These are phyloP conservation scores for Brevimyrus niger DNA, from an alignment of 2,113 vertebrate species.

Conservation along the genomic window DNA sequence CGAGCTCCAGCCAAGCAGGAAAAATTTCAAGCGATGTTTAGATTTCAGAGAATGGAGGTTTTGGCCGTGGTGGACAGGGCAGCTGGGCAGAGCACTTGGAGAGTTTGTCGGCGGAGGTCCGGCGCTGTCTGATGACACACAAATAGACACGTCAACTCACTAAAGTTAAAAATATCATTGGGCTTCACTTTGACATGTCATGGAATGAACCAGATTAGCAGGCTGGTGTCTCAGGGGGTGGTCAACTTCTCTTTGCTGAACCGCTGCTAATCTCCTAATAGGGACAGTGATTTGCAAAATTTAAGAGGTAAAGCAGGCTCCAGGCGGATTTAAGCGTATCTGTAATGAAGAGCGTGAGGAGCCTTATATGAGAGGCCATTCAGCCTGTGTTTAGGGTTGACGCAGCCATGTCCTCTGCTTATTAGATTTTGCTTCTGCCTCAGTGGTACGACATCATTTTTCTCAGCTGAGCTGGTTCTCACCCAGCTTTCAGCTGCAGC, in stretches of 20 bases:
- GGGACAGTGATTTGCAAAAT: background rate
- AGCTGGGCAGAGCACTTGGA: background rate
- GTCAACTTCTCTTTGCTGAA: background rate
- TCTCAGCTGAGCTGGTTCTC: background rate
- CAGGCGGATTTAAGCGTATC: background rate
- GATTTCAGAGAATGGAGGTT: conserved; percentile 33
- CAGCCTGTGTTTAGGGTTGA: background rate
- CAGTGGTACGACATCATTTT: background rate
- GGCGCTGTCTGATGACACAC: too few relatives aligned
- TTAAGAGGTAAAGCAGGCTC: background rate
- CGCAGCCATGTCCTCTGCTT: background rate
- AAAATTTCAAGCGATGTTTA: conserved; percentile 50
- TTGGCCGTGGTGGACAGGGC: conserved; percentile 17
- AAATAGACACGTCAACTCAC: background rate
- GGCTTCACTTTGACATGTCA: background rate
- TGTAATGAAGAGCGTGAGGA: background rate
- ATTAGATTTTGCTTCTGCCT: background rate
- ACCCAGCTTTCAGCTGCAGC: background rate
- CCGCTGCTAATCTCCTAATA: background rate
- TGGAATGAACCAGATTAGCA: background rate
- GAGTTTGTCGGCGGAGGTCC: too few relatives aligned
- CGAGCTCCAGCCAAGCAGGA: conserved; percentile 36
- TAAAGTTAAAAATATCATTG: background rate
- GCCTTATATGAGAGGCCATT: background rate
- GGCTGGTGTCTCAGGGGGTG: background rate